Base-by-base conservation (phyloP, 92 coral and sea anemone genomes). In the Desmophyllum pertusum region DNA sequence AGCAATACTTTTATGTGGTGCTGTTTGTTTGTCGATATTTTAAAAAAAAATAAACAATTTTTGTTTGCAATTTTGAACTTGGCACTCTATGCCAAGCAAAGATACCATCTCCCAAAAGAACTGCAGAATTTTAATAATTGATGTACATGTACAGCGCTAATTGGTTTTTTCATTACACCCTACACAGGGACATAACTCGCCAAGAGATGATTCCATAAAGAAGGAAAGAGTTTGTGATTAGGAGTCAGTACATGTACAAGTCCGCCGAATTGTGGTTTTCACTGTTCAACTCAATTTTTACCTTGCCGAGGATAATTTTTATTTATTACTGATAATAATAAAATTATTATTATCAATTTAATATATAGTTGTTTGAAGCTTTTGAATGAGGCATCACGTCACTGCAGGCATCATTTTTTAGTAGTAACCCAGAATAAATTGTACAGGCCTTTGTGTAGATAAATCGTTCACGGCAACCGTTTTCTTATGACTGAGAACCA, bases 111-210 rank as follows among this genome's bases (percentile, higher is more conserved):
- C 0, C 17, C 15, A 45, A 10, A 45, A 45, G 2, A 55, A n/a
- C 6, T 23, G 0, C n/a, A 1, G 21, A 66, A 31, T 31, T 66
- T 3, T 14, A 66, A 15, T 33, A 15, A 18, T 33, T 15, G 42
- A n/a, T 67, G 27, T 67, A 13, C 31, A 21, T 38, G 62, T 23
- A 10, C 29, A 35, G 35, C 45, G 48, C 86, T 82, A 82, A 82
- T 82, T 41, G 39, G 86, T 82, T 30, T 80, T 82, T 39, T 82
- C 69, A 46, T 82, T 82, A n/a, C 86, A 41, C 37, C 59, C 40
- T 30, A 70, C 71, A 53, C 86, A 82, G 86, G 78, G 86, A 72
- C 59, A 39, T 71, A 55, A 70, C 38, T 52, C 39, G 43, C 57
- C 62, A 36, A 53, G 42, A 13, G 86, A 59, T 10, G 79, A 72